Evolutionary conservation across 2,888 invertebrate species (phyloP).

Genomic region (Synanthedon andrenaeformis): DNA sequence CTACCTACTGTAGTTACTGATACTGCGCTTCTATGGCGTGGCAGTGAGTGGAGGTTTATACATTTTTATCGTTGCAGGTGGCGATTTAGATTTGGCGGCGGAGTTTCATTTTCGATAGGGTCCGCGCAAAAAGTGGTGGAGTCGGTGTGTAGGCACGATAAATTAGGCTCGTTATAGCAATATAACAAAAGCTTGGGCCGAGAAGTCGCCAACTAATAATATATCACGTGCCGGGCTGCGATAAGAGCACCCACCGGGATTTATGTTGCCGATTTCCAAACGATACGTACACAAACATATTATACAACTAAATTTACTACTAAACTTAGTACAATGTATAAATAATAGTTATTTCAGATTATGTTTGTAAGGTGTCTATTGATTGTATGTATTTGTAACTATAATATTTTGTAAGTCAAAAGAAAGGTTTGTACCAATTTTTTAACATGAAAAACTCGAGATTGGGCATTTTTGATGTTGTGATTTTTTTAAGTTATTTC

Average conservation of each 20-base stretch:
- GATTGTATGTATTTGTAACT: too few species aligned
- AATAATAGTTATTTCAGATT: too few species aligned
- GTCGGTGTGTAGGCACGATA: constrained; percentile 23
- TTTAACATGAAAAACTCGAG: too few species aligned
- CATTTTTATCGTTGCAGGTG: neutral
- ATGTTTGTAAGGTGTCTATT: too few species aligned
- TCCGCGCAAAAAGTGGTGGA: constrained; percentile 2
- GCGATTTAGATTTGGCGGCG: neutral
- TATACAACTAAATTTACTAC: neutral
- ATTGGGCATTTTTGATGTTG: too few species aligned
- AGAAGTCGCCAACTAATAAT: constrained; percentile 48
- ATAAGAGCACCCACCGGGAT: constrained; percentile 38
- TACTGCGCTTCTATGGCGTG: neutral
- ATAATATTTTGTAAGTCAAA: too few species aligned
- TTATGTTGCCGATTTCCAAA: constrained; percentile 40
- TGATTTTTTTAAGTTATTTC: too few species aligned
- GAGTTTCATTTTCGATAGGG: neutral
- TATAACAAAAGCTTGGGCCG: constrained; percentile 38
- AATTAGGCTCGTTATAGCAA: constrained; percentile 51
- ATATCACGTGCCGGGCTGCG: constrained; percentile 31
- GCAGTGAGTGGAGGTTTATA: neutral
- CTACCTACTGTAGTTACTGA: too few species aligned
- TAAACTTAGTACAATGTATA: neutral
- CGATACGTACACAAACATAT: constrained; percentile 18
- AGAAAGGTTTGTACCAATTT: too few species aligned